phyloP scores from a whole-genome alignment of 2,797 vertebrate genomes.

The Xiphorhynchus erythropygius region DNA sequence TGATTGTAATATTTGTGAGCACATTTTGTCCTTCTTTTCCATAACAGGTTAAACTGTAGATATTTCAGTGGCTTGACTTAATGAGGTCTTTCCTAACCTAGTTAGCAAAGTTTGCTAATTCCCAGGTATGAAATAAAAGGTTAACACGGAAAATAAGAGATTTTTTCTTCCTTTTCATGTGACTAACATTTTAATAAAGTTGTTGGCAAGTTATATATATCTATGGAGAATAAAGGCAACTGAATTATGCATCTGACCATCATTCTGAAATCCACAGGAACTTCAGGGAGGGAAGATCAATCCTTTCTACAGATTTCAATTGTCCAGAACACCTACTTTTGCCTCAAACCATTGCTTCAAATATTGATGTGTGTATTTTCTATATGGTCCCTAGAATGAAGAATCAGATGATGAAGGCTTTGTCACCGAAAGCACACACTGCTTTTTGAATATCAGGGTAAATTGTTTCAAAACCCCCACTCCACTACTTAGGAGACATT shows the following conservation, averaged over 20 bases:
- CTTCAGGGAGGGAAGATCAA: background rate
- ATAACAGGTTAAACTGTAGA: background rate
- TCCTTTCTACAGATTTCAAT: background rate
- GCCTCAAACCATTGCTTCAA: background rate
- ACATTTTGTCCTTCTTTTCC: constrained; percentile 5
- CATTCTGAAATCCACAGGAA: background rate
- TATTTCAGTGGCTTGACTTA: constrained; percentile 9
- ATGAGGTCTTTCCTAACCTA: background rate
- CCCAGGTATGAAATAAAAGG: background rate
- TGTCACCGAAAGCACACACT: background rate
- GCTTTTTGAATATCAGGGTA: background rate
- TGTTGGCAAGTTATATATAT: background rate
- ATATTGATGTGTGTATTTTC: constrained; percentile 8
- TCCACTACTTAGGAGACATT: background rate
- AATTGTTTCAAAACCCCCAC: background rate
- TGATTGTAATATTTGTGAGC: background rate
- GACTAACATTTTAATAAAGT: background rate
- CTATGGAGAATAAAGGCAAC: background rate
- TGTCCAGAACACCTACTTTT: constrained; percentile 1
- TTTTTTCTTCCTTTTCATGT: background rate
- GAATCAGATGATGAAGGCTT: background rate
- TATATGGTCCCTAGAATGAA: background rate
- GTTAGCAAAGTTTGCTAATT: background rate
- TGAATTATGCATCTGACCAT: background rate
- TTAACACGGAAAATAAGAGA: background rate